Percentiles rank a stretch among this genome's conserved stretches.
These are phyloP conservation scores for Paramacrobiotus metropolitanus DNA, from an alignment of 1,140 invertebrate genomes.

Conservation along the genomic window DNA sequence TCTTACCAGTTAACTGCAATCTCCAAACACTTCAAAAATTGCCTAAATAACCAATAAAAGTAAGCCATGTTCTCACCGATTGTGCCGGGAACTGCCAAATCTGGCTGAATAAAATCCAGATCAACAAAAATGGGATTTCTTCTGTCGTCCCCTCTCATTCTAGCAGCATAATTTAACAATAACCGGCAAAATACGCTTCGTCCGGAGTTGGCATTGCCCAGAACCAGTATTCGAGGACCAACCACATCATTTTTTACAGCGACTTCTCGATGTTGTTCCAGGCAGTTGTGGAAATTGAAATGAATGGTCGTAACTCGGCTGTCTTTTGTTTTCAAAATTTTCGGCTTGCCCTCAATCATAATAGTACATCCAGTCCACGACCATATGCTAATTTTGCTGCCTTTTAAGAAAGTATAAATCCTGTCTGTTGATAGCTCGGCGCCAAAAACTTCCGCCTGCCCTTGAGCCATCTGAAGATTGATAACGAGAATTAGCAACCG, in stretches of 20 bases:
- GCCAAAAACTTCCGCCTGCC: neutral
- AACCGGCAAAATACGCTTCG: neutral
- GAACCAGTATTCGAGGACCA: neutral
- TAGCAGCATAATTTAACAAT: neutral
- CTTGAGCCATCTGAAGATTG: neutral
- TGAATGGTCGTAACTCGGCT: neutral
- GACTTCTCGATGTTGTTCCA: neutral
- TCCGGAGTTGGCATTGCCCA: neutral
- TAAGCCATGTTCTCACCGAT: neutral
- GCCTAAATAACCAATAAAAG: neutral
- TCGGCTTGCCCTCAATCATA: neutral
- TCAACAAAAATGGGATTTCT: neutral
- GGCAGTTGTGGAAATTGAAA: slow-evolving; percentile 5
- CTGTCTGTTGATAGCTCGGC: neutral
- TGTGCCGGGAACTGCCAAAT: neutral
- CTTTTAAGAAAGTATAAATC: slow-evolving; percentile 3
- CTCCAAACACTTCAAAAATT: too few species aligned
- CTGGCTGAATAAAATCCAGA: neutral
- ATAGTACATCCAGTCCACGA: neutral
- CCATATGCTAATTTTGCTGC: neutral
- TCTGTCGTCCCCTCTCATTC: neutral
- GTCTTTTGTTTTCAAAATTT: neutral
- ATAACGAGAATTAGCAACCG: too few species aligned
- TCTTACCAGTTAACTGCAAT: too few species aligned
- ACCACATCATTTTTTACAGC: neutral